These are phyloP conservation scores for Argya squamiceps DNA, from an alignment of 2,797 vertebrate genomes.

Conservation along the genomic window DNA sequence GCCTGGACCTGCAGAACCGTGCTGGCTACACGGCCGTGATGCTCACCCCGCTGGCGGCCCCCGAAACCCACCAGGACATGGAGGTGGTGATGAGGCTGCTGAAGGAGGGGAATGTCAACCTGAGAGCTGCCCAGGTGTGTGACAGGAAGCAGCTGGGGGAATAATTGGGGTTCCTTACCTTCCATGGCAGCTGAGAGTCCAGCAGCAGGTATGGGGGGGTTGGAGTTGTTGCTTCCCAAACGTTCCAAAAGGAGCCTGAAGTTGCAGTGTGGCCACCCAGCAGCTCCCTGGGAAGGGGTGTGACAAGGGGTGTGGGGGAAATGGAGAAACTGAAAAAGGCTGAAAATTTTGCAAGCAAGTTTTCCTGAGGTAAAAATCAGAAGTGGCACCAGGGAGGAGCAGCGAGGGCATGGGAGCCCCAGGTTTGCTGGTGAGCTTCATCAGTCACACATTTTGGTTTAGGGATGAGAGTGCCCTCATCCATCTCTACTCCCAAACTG, in stretches of 20 bases:
- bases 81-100: slow-evolving; percentile 90
- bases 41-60: slow-evolving; percentile 90
- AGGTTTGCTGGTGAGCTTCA: neutral
- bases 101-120: slow-evolving; percentile 88
- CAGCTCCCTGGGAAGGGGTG: neutral
- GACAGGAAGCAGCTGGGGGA: rapidly evolving
- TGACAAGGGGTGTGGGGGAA: neutral
- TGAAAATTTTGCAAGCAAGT: neutral
- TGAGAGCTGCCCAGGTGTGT: slow-evolving; percentile 88
- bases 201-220: rapidly evolving
- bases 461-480: neutral
- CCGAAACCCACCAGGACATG: slow-evolving; percentile 89
- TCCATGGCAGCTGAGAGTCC: rapidly evolving
- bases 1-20: slow-evolving; percentile 90
- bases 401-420: rapidly evolving
- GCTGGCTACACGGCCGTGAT: slow-evolving; percentile 95
- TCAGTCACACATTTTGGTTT: neutral
- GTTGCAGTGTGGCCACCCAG: neutral
- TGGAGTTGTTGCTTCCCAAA: neutral
- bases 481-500: neutral
- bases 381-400: neutral
- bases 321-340: neutral
- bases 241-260: neutral
- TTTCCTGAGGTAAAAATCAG: neutral
- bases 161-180: rapidly evolving